Percentiles rank a stretch among this genome's conserved stretches.
phyloP scores from a whole-genome alignment of 2,888 invertebrate genomes.

The Cepaea hortensis region DNA sequence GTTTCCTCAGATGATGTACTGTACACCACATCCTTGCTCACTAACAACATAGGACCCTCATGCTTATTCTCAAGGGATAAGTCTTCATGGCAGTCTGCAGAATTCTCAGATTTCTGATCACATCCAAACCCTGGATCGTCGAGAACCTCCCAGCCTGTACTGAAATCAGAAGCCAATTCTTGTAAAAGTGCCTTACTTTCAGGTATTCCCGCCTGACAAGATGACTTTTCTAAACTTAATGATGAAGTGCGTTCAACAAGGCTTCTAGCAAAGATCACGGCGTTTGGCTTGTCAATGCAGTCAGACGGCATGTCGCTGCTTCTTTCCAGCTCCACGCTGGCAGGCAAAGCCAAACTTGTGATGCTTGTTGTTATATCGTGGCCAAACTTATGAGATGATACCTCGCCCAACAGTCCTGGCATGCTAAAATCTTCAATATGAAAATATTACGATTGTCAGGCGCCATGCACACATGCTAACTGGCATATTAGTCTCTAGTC shows the following conservation, averaged over 20 bases:
- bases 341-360: background rate
- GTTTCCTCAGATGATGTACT: background rate
- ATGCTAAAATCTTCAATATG: conserved; percentile 2
- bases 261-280: background rate
- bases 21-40: background rate
- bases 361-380: background rate
- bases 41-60: background rate
- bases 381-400: conserved; percentile 10
- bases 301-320: background rate
- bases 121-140: background rate
- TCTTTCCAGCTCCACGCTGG: background rate
- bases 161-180: background rate
- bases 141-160: conserved; percentile 14
- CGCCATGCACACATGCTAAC: background rate
- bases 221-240: background rate
- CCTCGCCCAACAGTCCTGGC: conserved; percentile 32
- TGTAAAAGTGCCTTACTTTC: background rate
- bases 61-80: background rate
- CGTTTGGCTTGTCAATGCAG: background rate
- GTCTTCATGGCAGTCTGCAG: background rate
- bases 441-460: too few relatives aligned
- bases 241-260: background rate
- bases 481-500: background rate
- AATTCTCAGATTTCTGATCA: background rate
- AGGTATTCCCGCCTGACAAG: background rate